Base-by-base conservation (phyloP, 2,888 invertebrate species). In the Oithona nana region DNA sequence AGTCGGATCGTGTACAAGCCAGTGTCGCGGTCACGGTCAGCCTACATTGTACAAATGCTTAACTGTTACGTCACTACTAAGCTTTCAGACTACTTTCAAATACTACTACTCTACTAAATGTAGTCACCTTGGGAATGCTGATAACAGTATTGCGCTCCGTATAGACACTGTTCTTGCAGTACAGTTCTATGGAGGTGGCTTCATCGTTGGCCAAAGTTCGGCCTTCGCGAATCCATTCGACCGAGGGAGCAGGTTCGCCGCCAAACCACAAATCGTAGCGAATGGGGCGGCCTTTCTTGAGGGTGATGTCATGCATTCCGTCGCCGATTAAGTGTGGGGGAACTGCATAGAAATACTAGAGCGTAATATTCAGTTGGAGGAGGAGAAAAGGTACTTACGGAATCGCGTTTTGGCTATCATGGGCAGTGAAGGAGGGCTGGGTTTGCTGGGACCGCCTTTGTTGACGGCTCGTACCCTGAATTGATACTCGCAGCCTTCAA, bases 201-300 rank as follows among this genome's bases (percentile, higher is more conserved):
- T 69, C 69, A 68, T 83, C 83, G 68, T 81, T 80, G 66, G 79
- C 78, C 64, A 83, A 75, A 74, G 86, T 85, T 70, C 84, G 83
- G 66, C 82, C 81, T 60, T 85, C 86, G 68, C 85, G 79, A 70
- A 83, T 79, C 98, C 98, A 98, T 68, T 80, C 82, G 28, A 88
- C 92, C 69, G 86, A 86, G 0, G 98, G 98, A 69, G 89, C 88
- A 1, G 98, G 98, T 73, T 98, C 97, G 70, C 98, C 98, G 65
- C 88, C 89, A 71, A 86, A 97, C 71, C 89, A 89, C 67, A 97
- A 88, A 69, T 95, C 74, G 66, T 77, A 71, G 55, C 69, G 71
- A 63, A 77, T 75, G 1, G 73, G 69, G 67, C 76, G 74, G 1
- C 77, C 77, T 13, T 73, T 76, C 67, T 79, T 79, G 55, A 78